Evolutionary conservation across 2,888 invertebrate genomes (phyloP).

Genomic region (Drosophila anomalata): DNA sequence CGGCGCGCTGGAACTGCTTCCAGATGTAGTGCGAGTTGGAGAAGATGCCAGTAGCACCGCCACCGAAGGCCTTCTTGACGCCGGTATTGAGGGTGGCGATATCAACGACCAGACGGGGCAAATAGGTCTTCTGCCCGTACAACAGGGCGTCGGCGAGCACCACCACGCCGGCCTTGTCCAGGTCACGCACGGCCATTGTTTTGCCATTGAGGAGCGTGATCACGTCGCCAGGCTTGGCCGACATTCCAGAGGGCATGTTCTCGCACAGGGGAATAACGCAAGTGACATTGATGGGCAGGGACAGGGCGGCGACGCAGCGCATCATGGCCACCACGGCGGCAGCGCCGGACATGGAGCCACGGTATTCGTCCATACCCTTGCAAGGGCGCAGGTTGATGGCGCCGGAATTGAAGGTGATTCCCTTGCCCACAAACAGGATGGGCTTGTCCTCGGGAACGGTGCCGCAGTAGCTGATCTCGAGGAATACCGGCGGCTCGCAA

Average conservation of each 20-base stretch:
- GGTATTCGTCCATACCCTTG: constrained; percentile 77
- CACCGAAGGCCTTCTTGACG: constrained; percentile 85
- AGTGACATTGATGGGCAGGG: constrained; percentile 85
- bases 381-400: constrained; percentile 76
- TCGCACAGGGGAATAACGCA: constrained; percentile 84
- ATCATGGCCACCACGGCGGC: constrained; percentile 86
- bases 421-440: constrained; percentile 86
- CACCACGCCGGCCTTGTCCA: constrained; percentile 91
- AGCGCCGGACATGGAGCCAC: constrained; percentile 87
- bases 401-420: constrained; percentile 85
- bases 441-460: constrained; percentile 84
- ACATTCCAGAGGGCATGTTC: constrained; percentile 86
- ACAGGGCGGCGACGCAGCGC: constrained; percentile 85
- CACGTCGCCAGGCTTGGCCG: constrained; percentile 85
- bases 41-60: constrained; percentile 86
- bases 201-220: constrained; percentile 85
- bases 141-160: constrained; percentile 91
- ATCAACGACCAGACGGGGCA: constrained; percentile 85
- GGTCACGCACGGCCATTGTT: constrained; percentile 84
- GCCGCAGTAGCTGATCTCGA: constrained; percentile 86
- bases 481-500: constrained; percentile 86
- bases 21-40: constrained; percentile 85
- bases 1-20: constrained; percentile 85
- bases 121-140: constrained; percentile 88
- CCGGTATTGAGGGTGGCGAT: constrained; percentile 86